A percentile compares a stretch with the other conserved stretches of the same genome.
Evolutionary conservation across 2,113 vertebrate species (phyloP).

Genomic region (Patagioenas fasciata): DNA sequence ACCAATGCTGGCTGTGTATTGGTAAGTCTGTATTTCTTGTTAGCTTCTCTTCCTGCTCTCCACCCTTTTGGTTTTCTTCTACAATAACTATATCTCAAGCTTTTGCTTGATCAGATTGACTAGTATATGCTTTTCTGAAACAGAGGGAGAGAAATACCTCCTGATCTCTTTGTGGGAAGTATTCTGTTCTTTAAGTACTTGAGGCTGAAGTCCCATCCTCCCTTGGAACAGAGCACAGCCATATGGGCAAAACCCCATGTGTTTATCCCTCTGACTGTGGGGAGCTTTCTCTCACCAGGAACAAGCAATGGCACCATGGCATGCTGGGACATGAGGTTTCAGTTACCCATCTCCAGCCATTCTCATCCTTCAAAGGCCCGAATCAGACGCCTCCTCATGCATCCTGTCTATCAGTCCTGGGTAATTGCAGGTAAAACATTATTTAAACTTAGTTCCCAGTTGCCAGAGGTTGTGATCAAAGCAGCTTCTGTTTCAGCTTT

Average conservation of each 20-base stretch:
- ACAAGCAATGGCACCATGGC: constrained; percentile 98
- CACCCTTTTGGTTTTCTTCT: background rate
- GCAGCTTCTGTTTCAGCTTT: background rate
- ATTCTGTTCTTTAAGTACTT: background rate
- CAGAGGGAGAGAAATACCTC: background rate
- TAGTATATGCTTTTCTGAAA: background rate
- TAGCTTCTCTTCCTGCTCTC: background rate
- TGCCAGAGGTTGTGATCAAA: background rate
- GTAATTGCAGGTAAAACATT: constrained; percentile 89
- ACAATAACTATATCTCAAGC: background rate
- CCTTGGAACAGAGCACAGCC: background rate
- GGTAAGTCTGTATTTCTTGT: constrained; percentile 73
- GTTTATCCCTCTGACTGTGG: background rate
- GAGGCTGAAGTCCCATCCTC: background rate
- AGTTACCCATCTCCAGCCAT: constrained; percentile 97
- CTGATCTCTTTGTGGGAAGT: background rate
- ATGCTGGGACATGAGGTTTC: constrained; percentile 99
- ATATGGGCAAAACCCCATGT: accelerated
- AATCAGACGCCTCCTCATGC: constrained; percentile 93
- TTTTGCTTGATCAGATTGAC: background rate
- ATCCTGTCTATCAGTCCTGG: constrained; percentile 94
- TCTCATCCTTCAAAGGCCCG: constrained; percentile 91
- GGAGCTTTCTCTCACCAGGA: constrained; percentile 74
- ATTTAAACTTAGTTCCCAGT: background rate
- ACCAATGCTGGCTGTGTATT: constrained; percentile 97